Evolutionary conservation across 2,888 invertebrate species (phyloP), one percentile per base, ranked within the genome.

Genomic region (Nomada fucata): DNA sequence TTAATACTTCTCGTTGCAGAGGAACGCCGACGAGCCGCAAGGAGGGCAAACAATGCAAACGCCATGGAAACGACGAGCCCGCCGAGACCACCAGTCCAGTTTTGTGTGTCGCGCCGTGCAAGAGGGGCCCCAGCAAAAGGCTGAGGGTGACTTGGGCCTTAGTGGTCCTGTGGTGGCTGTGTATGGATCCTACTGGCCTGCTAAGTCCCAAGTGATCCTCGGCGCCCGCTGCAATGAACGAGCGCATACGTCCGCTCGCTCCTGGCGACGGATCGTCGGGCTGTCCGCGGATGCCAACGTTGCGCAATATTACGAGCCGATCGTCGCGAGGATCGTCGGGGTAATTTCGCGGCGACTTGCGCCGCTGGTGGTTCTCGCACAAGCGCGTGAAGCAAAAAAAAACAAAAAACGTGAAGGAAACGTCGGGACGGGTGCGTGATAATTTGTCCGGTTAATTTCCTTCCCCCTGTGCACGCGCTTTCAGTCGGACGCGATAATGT

Each of bases 131-230:
- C n/a, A 26, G 59, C 20, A 50, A 69, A 78, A 78, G n/a, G 82
- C 72, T 61, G 71, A 72, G 82, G 82, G 63, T 75, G 94, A 94
- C 94, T 94, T 95, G 96, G 96, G 96, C 95, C 96, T 96, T 96
- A 95, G 95, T 95, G 96, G 96, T 95, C 96, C 95, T 95, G 95
- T 93, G 94, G 94, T 95, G 95, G 95, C 95, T 95, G 93, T 93
- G 94, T 94, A 93, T 82, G 91, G 91, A 94, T 94, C 95, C 96
- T 96, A 96, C 96, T 97, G 96, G 96, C 96, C 96, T 97, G 96
- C 96, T 96, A 97, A 97, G 96, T 97, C 96, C 96, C 96, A 96
- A 96, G 96, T 95, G 95, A 94, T 95, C 95, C 94, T 89, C 88
- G 91, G 93, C 90, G 82, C 84, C 77, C 75, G 59, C 86, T 59